Evolutionary conservation across 92 coral and sea anemone genomes (phyloP), one percentile per base, ranked within the genome.

Genomic region (Pocillopora grandis): DNA sequence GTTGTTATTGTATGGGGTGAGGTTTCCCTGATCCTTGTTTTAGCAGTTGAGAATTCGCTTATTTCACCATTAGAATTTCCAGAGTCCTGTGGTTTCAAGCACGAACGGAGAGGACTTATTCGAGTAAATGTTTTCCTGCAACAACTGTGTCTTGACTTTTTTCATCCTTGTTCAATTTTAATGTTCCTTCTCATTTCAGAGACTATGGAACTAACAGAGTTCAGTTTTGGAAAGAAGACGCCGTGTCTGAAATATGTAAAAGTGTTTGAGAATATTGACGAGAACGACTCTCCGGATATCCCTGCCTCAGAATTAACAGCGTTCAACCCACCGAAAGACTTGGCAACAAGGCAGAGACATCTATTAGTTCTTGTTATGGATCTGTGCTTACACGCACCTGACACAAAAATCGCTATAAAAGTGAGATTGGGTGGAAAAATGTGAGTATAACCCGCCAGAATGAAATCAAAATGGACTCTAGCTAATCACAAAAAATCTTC

Each of bases 371-470:
- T 95, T 57, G 92, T 93, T 18, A 89, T 95, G 95, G 98, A 95
- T 58, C 88, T 95, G 62, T 90, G 94, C 60, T 77, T 95, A 79
- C 93, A 93, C 37, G 98, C 98, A 33, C 98, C 98, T 27, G 97
- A 95, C 87, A 87, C 95, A 0, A 93, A 91, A 66, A 90, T 95
- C n/a, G 88, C 92, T 65, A 95, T 95, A 72, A 89, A 91, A 36
- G 93, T 89, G 20, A 86, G 98, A 68, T 94, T 95, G 33, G 98
- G 98, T 16, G 98, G 98, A 56, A 95, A 95, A 90, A 90, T 95
- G 98, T 95, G 61, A 91, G 98, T 90, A 57, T 21, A 31, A 18
- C 23, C 52, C 5, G 8, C 8, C 8, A 42, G 52, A 42, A 42
- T 3, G 52, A 7, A 42, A 42, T 42, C 31, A 27, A 27, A 27